Base-by-base conservation (phyloP, 2,113 vertebrate species). In the Aplodontia rufa region DNA sequence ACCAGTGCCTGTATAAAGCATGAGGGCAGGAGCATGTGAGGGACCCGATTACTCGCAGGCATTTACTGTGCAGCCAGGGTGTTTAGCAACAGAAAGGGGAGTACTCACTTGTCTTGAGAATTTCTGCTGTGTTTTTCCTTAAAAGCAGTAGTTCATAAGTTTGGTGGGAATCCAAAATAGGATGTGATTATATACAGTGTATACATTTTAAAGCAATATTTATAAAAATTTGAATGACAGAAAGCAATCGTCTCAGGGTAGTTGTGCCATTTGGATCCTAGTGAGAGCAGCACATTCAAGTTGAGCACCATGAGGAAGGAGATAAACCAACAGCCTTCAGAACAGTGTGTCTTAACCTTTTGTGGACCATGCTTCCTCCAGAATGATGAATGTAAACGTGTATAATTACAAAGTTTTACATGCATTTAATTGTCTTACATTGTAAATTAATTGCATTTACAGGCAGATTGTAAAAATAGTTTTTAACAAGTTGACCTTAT, bases 1-100 rank as follows among this genome's bases (percentile, higher is more conserved):
- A 4, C n/a, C 51, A 2, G 40, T 22, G 66, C 69, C 37, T 79
- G 28, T 16, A 20, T 8, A 40, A 45, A 74, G 28, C 5, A 0
- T 0, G 35, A 76, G 28, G 5, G 14, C 14, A 7, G 28, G 30
- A 4, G 24, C 0, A 0, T 32, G 2, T 1, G 2, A 1, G 35
- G 45, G n/a, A 16, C 47, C 4, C 1, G 32, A 22, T 60, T 3
- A 60, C 58, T 24, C 0, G 0, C 0, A 30, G 49, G 28, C 4
- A 0, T 32, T 6, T 24, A 11, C 19, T 3, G 37, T 22, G 58
- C 30, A 2, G 26, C 3, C 0, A 11, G 32, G n/a, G 8, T 40
- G 35, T n/a, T n/a, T n/a, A n/a, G n/a, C n/a, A n/a, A n/a, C n/a
- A n/a, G 49, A 35, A 64, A n/a, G 16, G 62, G 17, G 32, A 6